A percentile compares a stretch with the other conserved stretches of the same genome.
phyloP scores from a whole-genome alignment of 2,113 vertebrate species.

The Paralichthys olivaceus region DNA sequence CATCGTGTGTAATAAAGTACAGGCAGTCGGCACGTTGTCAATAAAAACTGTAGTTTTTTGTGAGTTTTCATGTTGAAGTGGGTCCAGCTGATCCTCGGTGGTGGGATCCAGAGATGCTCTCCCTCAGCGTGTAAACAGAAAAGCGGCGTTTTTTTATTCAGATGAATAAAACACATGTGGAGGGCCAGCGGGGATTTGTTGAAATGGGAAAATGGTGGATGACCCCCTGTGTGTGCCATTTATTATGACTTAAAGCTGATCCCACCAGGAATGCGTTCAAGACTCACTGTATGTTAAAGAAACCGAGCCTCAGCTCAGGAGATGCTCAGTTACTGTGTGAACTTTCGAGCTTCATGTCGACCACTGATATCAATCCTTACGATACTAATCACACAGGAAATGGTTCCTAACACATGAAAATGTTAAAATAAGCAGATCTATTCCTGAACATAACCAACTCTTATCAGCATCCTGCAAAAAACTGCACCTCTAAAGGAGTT shows the following conservation, averaged over 20 bases:
- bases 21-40: constrained; percentile 19
- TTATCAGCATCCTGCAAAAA: too few relatives aligned
- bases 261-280: neutral
- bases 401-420: neutral
- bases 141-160: neutral
- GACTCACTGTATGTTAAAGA: neutral
- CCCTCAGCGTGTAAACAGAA: constrained; percentile 30
- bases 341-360: neutral
- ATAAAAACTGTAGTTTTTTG: constrained; percentile 13
- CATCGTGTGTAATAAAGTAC: neutral
- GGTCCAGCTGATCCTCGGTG: constrained; percentile 1
- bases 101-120: constrained; percentile 7
- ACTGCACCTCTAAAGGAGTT: too few relatives aligned
- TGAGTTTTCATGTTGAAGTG: neutral
- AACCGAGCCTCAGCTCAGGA: neutral
- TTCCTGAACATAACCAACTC: too few relatives aligned
- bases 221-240: neutral
- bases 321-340: too few relatives aligned
- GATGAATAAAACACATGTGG: constrained; percentile 20
- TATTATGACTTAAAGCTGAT: neutral
- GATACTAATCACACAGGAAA: too few relatives aligned
- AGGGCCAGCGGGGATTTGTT: constrained; percentile 12
- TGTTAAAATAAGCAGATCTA: too few relatives aligned
- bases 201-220: neutral
- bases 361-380: neutral